Evolutionary conservation across 2,888 invertebrate genomes (phyloP).

Genomic region (Matsumyia berberina): DNA sequence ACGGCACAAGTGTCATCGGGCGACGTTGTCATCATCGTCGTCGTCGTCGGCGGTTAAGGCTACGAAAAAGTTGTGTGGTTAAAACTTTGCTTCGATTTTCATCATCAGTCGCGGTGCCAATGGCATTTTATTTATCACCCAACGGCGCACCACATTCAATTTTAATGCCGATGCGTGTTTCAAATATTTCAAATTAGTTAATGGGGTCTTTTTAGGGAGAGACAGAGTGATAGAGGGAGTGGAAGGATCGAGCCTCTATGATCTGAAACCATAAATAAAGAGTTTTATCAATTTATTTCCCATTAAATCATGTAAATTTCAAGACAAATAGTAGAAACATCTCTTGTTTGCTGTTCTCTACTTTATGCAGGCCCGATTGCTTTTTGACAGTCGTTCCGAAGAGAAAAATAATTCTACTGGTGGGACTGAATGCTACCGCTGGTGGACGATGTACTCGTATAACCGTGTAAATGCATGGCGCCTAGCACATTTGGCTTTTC

Average conservation of each 20-base stretch:
- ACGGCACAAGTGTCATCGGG: neutral
- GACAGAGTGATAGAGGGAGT: neutral
- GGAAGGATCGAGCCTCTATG: neutral
- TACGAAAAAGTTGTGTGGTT: constrained; percentile 23
- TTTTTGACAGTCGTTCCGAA: constrained; percentile 38
- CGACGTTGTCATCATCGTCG: constrained; percentile 22
- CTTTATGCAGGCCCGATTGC: constrained; percentile 2
- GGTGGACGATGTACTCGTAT: constrained; percentile 27
- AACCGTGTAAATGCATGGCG: constrained; percentile 47
- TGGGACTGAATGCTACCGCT: constrained; percentile 57
- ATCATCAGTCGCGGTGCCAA: constrained; percentile 43
- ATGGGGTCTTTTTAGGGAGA: constrained; percentile 53
- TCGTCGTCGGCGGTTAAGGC: constrained; percentile 34
- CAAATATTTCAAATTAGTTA: constrained; percentile 66
- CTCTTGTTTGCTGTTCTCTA: constrained; percentile 23
- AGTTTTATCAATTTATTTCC: constrained; percentile 57
- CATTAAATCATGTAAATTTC: constrained; percentile 57
- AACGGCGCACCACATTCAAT: constrained; percentile 29
- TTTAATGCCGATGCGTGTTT: constrained; percentile 58
- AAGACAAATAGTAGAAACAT: neutral
- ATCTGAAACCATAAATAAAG: constrained; percentile 38
- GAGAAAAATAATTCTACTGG: constrained; percentile 29
- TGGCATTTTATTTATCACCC: constrained; percentile 58
- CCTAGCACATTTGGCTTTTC: constrained; percentile 45
- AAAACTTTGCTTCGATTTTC: constrained; percentile 42